phyloP scores from a whole-genome alignment of 2,888 invertebrate genomes.

The Laothoe populi region DNA sequence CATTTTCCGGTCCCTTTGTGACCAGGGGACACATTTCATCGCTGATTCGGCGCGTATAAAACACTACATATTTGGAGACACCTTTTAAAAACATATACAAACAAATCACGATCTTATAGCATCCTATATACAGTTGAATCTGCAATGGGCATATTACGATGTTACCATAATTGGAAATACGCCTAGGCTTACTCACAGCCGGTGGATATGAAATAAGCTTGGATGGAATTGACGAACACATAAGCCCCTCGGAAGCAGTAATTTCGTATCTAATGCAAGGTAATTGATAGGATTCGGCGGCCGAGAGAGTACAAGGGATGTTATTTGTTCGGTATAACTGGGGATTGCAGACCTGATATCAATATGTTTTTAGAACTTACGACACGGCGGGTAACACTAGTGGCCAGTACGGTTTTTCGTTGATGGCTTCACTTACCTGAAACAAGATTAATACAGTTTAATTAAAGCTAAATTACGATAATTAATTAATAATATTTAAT shows the following conservation, averaged over 20 bases:
- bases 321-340: slow-evolving; percentile 42
- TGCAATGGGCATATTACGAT: slow-evolving; percentile 20
- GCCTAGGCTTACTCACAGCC: slow-evolving; percentile 36
- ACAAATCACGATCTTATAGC: slow-evolving; percentile 28
- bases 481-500: no score
- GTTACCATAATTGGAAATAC: slow-evolving; percentile 45
- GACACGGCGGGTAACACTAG: no score
- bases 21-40: slow-evolving; percentile 33
- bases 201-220: slow-evolving; percentile 41
- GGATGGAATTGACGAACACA: slow-evolving; percentile 43
- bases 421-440: slow-evolving; percentile 60
- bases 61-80: slow-evolving; percentile 9
- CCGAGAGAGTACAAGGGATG: slow-evolving; percentile 33
- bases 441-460: slow-evolving; percentile 40
- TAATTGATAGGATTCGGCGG: slow-evolving; percentile 50
- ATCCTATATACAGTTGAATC: slow-evolving; percentile 30
- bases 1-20: slow-evolving; percentile 48
- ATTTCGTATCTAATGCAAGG: slow-evolving; percentile 51
- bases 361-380: neutral
- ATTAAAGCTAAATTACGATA: neutral
- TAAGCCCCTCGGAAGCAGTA: slow-evolving; percentile 41
- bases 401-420: slow-evolving; percentile 33
- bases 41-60: slow-evolving; percentile 34
- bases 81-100: slow-evolving; percentile 11
- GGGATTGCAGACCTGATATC: slow-evolving; percentile 38